phyloP scores from a whole-genome alignment of 2,113 vertebrate species.

The Nothocercus julius region DNA sequence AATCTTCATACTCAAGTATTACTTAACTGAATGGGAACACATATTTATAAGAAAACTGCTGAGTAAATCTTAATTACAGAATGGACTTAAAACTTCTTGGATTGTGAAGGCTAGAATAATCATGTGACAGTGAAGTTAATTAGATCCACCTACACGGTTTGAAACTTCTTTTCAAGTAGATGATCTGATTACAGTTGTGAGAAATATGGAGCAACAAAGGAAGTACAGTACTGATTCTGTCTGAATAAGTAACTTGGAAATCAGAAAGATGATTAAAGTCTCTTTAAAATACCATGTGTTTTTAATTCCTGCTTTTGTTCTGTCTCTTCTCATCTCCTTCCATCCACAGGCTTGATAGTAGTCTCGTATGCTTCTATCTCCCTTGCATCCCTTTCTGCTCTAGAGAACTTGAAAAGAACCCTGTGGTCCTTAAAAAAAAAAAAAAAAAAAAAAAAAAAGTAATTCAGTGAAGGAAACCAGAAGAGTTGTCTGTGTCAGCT shows the following conservation, averaged over 20 bases:
- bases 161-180: constrained; percentile 66
- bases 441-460: not conserved
- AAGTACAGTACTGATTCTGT: constrained; percentile 66
- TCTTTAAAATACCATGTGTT: constrained; percentile 58
- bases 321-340: constrained; percentile 23
- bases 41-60: not conserved
- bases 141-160: constrained; percentile 55
- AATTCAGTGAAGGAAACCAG: not conserved
- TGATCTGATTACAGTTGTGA: constrained; percentile 72
- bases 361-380: not conserved
- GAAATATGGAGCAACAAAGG: constrained; percentile 55
- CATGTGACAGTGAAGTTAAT: constrained; percentile 59
- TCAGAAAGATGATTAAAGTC: constrained; percentile 57
- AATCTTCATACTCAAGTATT: not conserved
- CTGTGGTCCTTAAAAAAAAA: not conserved
- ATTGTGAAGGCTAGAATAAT: constrained; percentile 44
- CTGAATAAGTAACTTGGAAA: constrained; percentile 69
- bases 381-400: not conserved
- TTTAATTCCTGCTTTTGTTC: constrained; percentile 48
- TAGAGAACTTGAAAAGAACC: not conserved
- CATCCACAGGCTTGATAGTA: not conserved
- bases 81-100: constrained; percentile 30
- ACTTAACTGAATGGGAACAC: not conserved
- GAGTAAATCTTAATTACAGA: constrained; percentile 61
- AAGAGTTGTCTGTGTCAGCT: not conserved